phyloP scores from a whole-genome alignment of 2,797 vertebrate genomes.

The Ciconia nigra region DNA sequence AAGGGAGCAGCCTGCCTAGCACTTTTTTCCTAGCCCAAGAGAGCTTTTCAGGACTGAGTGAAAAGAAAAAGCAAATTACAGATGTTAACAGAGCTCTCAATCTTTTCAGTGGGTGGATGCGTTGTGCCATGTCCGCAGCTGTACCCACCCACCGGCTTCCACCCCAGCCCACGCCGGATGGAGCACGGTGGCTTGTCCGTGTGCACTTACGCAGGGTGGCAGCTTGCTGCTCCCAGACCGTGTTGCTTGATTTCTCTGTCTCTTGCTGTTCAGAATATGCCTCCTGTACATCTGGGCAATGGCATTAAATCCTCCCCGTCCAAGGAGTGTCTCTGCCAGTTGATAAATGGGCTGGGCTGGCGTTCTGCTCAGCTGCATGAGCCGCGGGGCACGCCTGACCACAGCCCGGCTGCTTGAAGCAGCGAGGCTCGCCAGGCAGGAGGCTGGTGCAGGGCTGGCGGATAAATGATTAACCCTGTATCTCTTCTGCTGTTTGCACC shows the following conservation, averaged over 20 bases:
- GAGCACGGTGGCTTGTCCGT: fast-evolving
- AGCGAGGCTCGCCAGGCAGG: not conserved
- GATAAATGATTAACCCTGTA: not conserved
- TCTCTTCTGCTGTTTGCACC: not conserved
- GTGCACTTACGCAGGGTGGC: fast-evolving
- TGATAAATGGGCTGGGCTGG: not conserved
- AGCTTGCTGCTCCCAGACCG: not conserved
- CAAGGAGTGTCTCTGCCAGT: not conserved
- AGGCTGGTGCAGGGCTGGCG: not conserved
- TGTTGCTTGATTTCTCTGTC: not conserved
- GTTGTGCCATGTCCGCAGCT: not conserved
- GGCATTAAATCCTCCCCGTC: not conserved
- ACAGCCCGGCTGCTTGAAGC: not conserved
- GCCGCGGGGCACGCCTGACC: fast-evolving
- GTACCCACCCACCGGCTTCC: not conserved
- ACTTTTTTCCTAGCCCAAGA: not conserved
- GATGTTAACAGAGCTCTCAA: not conserved
- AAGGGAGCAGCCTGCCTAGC: not conserved
- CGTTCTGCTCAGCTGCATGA: not conserved
- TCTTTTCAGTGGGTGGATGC: not conserved
- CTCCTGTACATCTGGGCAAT: not conserved
- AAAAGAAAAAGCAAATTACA: not conserved
- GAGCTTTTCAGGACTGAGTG: not conserved
- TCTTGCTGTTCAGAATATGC: not conserved
- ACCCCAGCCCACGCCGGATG: fast-evolving